Conservation (phyloP, 2,888 invertebrate species). For the Drosophila neonasuta region DNA sequence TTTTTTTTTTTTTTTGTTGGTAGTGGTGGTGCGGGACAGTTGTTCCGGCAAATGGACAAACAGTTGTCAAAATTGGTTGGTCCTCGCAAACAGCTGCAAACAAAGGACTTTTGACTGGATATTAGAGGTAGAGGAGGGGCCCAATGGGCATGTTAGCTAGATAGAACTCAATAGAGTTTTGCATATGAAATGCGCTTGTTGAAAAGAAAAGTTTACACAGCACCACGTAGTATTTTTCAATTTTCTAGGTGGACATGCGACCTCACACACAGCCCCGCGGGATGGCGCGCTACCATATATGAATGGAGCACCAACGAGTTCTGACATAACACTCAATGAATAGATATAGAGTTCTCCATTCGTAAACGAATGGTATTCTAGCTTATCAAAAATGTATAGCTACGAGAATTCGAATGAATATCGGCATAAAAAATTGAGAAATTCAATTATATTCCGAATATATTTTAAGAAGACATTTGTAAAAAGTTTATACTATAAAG, state of each 20-base stretch:
- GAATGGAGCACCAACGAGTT: not conserved
- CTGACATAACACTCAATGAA: not conserved
- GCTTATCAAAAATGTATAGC: not conserved
- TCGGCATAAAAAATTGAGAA: no score
- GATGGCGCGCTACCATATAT: not conserved
- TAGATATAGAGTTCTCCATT: not conserved
- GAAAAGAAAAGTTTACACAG: slow-evolving; percentile 59
- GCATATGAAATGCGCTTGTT: slow-evolving; percentile 65
- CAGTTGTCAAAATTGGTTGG: slow-evolving; percentile 75
- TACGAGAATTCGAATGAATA: slow-evolving; percentile 2
- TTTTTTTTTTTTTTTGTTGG: slow-evolving; percentile 18
- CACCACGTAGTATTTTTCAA: slow-evolving; percentile 63
- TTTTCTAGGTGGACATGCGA: slow-evolving; percentile 50
- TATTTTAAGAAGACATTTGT: not conserved
- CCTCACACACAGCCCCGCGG: not conserved
- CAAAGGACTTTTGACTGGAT: slow-evolving; percentile 32
- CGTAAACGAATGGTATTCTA: not conserved
- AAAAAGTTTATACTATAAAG: no score
- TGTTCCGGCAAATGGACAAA: slow-evolving; percentile 69
- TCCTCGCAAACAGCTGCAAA: slow-evolving; percentile 62
- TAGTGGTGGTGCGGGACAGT: slow-evolving; percentile 15
- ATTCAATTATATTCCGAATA: not conserved
- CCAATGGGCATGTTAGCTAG: slow-evolving; percentile 21
- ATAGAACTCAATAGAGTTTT: slow-evolving; percentile 58
- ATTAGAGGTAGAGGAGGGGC: slow-evolving; percentile 29